Evolutionary conservation across 2,888 invertebrate species (phyloP), one percentile per base, ranked within the genome.

Genomic region (Amphiduros pacificus): DNA sequence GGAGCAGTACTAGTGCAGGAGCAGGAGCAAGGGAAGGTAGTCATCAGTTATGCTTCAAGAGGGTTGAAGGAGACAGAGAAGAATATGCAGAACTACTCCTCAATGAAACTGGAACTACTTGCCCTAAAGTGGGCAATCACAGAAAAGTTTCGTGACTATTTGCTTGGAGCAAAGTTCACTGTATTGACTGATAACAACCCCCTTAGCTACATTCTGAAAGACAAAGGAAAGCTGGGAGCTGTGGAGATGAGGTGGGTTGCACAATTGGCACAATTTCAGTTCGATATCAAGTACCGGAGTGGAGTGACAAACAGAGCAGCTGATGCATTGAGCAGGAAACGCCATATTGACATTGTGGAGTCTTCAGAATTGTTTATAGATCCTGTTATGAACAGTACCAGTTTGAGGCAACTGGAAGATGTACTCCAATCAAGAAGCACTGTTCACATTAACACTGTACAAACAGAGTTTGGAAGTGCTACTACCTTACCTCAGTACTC

Each of bases 1-100:
- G 60, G 63, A 17, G 54, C 51, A 17, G 60, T 63, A 17, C 27
- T 63, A 20, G 53, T 60, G 2, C 59, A 60, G 27, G 24, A 24
- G 6, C 63, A 63, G 40, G 55, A 55, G 5, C 26, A 36, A 14
- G 17, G 22, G n/a, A 48, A 60, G 27, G 14, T 20, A 17, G 59
- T 62, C 11, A 52, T 63, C 2, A 41, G 51, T 24, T 63, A 63
- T 28, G 48, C 20, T 9, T 58, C 58, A 27, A n/a, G 50, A 20
- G 40, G 28, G 2, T 49, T 63, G n/a, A 27, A 22, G 3, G 14
- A 27, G 2, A 28, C 59, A 6, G 54, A 62, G 32, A 40, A 54
- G 17, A 44, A 44, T 17, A 44, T 44, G 44, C 20, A 44, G n/a
- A 52, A 62, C 31, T 59, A 60, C 49, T 63, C 59, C n/a, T 40